Conservation (phyloP, 2,888 invertebrate genomes). For the Syrphus vitripennis region DNA sequence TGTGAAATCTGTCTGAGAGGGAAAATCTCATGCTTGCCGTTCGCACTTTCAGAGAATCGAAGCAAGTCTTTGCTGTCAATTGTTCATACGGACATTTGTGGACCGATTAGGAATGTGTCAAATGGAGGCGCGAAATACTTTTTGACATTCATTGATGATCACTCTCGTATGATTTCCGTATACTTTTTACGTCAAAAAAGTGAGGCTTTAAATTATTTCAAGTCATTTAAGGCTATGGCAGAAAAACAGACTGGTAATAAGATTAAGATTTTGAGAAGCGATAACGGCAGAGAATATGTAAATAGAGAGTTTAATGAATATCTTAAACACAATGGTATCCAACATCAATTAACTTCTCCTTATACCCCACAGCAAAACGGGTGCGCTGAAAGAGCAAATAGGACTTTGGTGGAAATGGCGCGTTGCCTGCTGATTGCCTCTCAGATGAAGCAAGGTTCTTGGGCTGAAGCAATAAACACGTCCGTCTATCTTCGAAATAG, state of each 20-base stretch:
- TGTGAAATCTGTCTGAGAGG: neutral
- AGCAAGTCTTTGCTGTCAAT: neutral
- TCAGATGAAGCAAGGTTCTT: constrained; percentile 68
- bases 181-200: constrained; percentile 47
- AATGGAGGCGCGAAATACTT: constrained; percentile 38
- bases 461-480: constrained; percentile 53
- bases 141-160: constrained; percentile 40
- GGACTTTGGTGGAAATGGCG: constrained; percentile 68
- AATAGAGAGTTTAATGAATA: constrained; percentile 55
- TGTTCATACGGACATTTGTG: constrained; percentile 33
- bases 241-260: no score
- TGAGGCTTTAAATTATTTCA: constrained; percentile 8
- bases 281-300: constrained; percentile 35
- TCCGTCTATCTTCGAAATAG: constrained; percentile 30
- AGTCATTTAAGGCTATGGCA: constrained; percentile 32
- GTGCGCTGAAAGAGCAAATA: constrained; percentile 68
- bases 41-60: neutral
- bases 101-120: constrained; percentile 26
- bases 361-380: constrained; percentile 74
- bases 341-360: constrained; percentile 59
- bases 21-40: constrained; percentile 7
- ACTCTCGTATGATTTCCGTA: constrained; percentile 27
- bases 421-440: constrained; percentile 70
- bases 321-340: constrained; percentile 72
- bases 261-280: constrained; percentile 33